phyloP scores from a whole-genome alignment of 2,113 vertebrate genomes.

The Lophura nycthemera region DNA sequence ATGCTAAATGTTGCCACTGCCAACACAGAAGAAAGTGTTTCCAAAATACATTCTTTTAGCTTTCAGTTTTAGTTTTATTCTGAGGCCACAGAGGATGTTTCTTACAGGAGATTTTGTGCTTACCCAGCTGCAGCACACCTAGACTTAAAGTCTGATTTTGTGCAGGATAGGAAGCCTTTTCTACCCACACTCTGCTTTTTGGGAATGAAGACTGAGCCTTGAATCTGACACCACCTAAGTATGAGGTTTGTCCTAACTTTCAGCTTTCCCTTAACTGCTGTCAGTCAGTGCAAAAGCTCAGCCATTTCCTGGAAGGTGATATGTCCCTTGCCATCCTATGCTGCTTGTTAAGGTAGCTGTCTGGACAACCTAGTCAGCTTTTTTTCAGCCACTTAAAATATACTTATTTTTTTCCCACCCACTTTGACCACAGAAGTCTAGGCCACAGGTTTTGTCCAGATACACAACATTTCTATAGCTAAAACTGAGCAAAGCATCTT shows the following conservation, averaged over 20 bases:
- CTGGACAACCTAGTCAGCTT: neutral
- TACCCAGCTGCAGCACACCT: neutral
- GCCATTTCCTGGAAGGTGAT: neutral
- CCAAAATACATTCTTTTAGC: neutral
- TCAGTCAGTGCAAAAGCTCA: neutral
- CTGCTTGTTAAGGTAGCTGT: neutral
- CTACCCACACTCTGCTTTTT: accelerated
- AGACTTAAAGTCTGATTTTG: neutral
- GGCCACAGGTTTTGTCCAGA: neutral
- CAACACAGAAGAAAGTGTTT: neutral
- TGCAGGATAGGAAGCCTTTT: neutral
- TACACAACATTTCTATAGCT: neutral
- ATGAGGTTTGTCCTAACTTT: neutral
- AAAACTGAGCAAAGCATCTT: neutral
- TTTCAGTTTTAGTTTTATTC: no score
- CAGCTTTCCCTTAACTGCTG: neutral
- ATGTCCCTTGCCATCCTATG: neutral
- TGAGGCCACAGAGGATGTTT: neutral
- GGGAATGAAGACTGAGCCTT: neutral
- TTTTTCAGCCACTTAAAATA: neutral
- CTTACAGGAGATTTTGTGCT: neutral
- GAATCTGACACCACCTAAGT: neutral
- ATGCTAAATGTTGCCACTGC: neutral
- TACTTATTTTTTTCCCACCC: neutral
- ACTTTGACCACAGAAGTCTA: neutral